A percentile compares a stretch with the other conserved stretches of the same genome.
These are phyloP conservation scores for Carpatolechia fugitivella DNA, from an alignment of 2,888 invertebrate species.

Conservation along the genomic window DNA sequence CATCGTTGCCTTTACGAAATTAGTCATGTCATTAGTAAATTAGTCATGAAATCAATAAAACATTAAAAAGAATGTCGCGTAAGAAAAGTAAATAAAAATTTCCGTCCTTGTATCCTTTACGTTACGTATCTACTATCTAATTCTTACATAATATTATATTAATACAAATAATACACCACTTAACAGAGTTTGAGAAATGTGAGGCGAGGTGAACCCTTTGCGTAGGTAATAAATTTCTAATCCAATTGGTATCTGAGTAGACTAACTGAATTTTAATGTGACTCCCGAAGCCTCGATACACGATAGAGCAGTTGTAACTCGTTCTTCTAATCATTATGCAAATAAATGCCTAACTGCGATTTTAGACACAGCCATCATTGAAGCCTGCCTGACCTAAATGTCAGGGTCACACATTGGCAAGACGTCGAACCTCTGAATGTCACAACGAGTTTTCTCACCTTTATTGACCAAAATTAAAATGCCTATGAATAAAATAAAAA, in stretches of 20 bases:
- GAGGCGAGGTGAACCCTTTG: not conserved
- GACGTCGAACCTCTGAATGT: conserved; percentile 26
- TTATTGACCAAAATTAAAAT: not conserved
- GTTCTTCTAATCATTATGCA: conserved; percentile 8
- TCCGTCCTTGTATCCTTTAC: too few relatives aligned
- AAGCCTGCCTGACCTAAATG: conserved; percentile 31
- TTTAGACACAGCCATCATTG: conserved; percentile 23
- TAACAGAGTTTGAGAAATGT: not conserved
- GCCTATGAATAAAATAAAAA: too few relatives aligned
- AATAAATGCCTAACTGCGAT: conserved; percentile 19
- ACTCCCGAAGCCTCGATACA: conserved; percentile 2
- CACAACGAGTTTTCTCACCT: conserved; percentile 14
- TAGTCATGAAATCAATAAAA: too few relatives aligned
- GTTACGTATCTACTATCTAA: too few relatives aligned
- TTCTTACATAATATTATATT: too few relatives aligned
- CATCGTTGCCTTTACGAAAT: too few relatives aligned
- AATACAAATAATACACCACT: not conserved
- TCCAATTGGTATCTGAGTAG: not conserved
- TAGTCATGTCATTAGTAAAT: too few relatives aligned
- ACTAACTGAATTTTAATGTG: conserved; percentile 7
- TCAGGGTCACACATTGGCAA: conserved; percentile 38
- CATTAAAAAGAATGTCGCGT: too few relatives aligned
- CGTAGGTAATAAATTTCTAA: not conserved
- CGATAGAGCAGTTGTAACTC: conserved; percentile 2
- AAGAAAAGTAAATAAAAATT: too few relatives aligned